Conservation (phyloP, 2,113 vertebrate species). For the Noturus placidus region DNA sequence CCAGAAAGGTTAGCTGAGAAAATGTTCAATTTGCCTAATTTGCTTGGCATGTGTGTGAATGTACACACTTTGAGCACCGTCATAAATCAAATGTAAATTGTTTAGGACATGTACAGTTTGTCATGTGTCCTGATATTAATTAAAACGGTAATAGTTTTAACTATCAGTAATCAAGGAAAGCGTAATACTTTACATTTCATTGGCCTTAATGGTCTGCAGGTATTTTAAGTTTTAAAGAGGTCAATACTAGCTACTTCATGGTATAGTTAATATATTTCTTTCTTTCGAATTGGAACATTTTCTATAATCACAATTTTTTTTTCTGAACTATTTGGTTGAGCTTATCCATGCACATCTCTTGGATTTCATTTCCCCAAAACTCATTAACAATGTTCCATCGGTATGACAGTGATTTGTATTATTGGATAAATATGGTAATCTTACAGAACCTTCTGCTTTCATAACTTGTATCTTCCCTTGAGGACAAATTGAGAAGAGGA, state of each 20-base stretch:
- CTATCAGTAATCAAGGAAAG: background rate
- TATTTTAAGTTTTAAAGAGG: background rate
- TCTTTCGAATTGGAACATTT: background rate
- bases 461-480: conserved; percentile 43
- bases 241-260: background rate
- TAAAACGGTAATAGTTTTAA: background rate
- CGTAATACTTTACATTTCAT: background rate
- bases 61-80: background rate
- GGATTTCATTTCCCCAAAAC: conserved; percentile 34
- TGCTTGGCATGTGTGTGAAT: background rate
- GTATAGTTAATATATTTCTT: background rate
- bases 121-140: background rate
- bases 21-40: background rate
- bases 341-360: conserved; percentile 29
- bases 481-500: conserved; percentile 32
- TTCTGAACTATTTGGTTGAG: conserved; percentile 21
- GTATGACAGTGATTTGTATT: conserved; percentile 48
- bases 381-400: conserved; percentile 43
- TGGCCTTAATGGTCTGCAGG: background rate
- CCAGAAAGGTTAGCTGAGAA: background rate
- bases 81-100: background rate
- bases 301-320: background rate
- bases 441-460: conserved; percentile 32
- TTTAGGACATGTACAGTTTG: background rate
- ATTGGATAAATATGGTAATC: conserved; percentile 56